Evolutionary conservation across 2,888 invertebrate genomes (phyloP).

Genomic region (Julus scandinavius): DNA sequence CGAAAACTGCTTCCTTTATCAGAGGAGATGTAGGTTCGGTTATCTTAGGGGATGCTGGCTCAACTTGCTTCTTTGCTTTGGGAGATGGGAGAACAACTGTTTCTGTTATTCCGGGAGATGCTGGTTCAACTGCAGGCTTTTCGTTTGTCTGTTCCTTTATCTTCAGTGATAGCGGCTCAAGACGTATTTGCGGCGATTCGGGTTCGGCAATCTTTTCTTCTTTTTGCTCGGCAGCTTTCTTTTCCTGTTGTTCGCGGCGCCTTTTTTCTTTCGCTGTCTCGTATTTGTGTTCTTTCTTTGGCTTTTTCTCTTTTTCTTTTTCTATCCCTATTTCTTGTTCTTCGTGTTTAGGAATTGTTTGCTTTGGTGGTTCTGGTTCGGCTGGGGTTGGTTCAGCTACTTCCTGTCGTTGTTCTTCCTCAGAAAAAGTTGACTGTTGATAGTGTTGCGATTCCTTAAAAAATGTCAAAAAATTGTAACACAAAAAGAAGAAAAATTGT

Average conservation of each 20-base stretch:
- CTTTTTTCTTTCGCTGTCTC: slow-evolving; percentile 23
- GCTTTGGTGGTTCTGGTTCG: background rate
- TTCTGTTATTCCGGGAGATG: slow-evolving; percentile 18
- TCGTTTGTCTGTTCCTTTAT: slow-evolving; percentile 40
- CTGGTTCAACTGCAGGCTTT: slow-evolving; percentile 7
- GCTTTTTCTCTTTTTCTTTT: slow-evolving; percentile 43
- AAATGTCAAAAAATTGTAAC: slow-evolving; percentile 49
- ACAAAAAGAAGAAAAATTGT: slow-evolving; percentile 37
- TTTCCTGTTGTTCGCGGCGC: slow-evolving; percentile 45
- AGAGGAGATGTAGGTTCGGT: background rate
- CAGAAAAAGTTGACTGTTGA: slow-evolving; percentile 51
- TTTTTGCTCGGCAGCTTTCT: slow-evolving; percentile 24
- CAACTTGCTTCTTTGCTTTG: background rate
- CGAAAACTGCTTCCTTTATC: background rate
- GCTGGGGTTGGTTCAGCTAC: slow-evolving; percentile 34
- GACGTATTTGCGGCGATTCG: background rate
- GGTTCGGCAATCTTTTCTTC: slow-evolving; percentile 47
- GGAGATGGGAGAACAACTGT: slow-evolving; percentile 6
- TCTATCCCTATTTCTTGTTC: slow-evolving; percentile 30
- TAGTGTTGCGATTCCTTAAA: slow-evolving; percentile 24
- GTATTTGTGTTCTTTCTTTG: slow-evolving; percentile 41
- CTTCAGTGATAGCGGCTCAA: slow-evolving; percentile 42
- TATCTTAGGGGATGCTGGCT: background rate
- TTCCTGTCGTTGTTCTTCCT: slow-evolving; percentile 37
- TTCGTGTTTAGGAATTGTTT: background rate